phyloP scores from a whole-genome alignment of 2,797 vertebrate genomes.

The Spondyliosoma cantharus region DNA sequence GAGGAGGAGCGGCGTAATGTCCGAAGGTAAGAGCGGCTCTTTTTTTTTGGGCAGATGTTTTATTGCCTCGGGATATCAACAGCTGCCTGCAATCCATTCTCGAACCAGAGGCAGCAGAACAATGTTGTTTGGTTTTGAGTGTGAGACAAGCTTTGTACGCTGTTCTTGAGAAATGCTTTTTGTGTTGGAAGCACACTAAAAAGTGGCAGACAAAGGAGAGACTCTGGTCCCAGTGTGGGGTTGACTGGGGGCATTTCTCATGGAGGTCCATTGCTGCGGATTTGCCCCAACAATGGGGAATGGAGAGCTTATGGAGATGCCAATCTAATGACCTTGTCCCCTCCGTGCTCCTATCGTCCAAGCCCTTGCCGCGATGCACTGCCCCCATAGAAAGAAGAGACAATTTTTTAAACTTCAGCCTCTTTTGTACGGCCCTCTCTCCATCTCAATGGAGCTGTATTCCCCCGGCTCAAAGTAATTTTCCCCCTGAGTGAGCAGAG shows the following conservation, averaged over 20 bases:
- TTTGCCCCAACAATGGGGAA: slow-evolving; percentile 73
- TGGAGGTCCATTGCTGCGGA: slow-evolving; percentile 66
- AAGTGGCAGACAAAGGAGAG: slow-evolving; percentile 71
- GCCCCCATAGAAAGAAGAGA: slow-evolving; percentile 60
- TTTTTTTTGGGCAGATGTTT: slow-evolving; percentile 71
- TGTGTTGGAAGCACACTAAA: slow-evolving; percentile 66
- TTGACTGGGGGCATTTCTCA: slow-evolving; percentile 75
- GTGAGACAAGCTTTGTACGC: slow-evolving; percentile 75
- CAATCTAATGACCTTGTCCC: slow-evolving; percentile 81
- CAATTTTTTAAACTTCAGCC: slow-evolving; percentile 80
- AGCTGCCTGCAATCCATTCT: slow-evolving; percentile 78
- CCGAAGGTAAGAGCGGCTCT: slow-evolving; percentile 84
- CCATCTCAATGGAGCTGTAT: slow-evolving; percentile 77
- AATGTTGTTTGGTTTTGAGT: slow-evolving; percentile 74
- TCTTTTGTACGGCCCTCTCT: slow-evolving; percentile 74
- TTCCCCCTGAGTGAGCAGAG: slow-evolving; percentile 78
- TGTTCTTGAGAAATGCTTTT: slow-evolving; percentile 74
- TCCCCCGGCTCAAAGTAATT: slow-evolving; percentile 74
- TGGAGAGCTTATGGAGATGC: slow-evolving; percentile 79
- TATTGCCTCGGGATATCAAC: slow-evolving; percentile 48
- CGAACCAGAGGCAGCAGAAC: slow-evolving; percentile 67
- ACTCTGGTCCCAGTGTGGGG: slow-evolving; percentile 63
- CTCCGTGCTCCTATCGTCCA: slow-evolving; percentile 64
- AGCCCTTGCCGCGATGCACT: slow-evolving; percentile 47
- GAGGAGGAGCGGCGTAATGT: slow-evolving; percentile 90